Evolutionary conservation across 2,888 invertebrate species (phyloP).

Genomic region (Lithosia quadra): DNA sequence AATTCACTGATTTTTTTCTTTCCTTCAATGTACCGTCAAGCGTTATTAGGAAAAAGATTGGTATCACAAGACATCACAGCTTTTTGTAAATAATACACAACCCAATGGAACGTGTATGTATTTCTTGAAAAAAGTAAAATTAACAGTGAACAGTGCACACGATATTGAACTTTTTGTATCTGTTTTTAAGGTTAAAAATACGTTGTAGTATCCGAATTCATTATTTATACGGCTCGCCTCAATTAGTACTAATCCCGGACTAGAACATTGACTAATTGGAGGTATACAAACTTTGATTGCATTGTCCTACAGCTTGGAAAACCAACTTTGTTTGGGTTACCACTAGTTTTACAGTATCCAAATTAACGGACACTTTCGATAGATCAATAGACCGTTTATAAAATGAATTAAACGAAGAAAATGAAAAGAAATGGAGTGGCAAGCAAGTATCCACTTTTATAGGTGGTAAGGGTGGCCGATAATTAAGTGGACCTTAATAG

Average conservation of each 20-base stretch:
- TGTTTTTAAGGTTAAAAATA: constrained; percentile 23
- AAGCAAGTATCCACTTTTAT: not conserved
- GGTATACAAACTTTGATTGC: constrained; percentile 32
- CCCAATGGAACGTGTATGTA: constrained; percentile 38
- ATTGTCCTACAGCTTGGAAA: constrained; percentile 24
- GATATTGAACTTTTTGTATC: constrained; percentile 19
- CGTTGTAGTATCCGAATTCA: constrained; percentile 22
- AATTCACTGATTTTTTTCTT: constrained; percentile 23
- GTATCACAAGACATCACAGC: constrained; percentile 42
- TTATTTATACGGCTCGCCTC: constrained; percentile 41
- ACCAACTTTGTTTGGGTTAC: constrained; percentile 20
- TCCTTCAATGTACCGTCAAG: constrained; percentile 41
- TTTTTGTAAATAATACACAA: constrained; percentile 38
- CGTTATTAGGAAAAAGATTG: constrained; percentile 36
- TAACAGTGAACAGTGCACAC: constrained; percentile 1
- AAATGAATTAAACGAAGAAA: too few species aligned
- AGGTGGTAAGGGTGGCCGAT: not conserved
- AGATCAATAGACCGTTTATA: not conserved
- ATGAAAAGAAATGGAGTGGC: not conserved
- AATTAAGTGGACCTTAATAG: not conserved
- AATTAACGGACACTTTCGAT: not conserved
- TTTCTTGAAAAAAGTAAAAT: constrained; percentile 29
- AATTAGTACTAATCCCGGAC: constrained; percentile 53
- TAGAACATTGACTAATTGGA: constrained; percentile 55
- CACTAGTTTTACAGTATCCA: not conserved